Conservation (phyloP, 2,113 vertebrate species). For the Rostratula benghalensis region DNA sequence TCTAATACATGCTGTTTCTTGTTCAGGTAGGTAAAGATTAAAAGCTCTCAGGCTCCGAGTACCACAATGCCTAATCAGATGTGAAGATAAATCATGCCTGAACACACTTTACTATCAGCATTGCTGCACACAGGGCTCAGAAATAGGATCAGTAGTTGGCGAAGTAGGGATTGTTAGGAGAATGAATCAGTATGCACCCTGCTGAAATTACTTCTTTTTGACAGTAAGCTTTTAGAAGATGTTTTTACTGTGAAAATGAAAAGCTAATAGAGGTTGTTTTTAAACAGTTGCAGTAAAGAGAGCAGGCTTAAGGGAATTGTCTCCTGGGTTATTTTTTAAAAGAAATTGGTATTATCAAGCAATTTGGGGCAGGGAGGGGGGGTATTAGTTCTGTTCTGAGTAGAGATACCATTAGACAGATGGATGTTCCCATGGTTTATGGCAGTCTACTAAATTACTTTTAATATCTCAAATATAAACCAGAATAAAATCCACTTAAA, state of each 20-base stretch:
- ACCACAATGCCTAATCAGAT: background rate
- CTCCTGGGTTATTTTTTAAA: background rate
- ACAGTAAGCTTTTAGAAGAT: background rate
- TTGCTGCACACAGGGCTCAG: background rate
- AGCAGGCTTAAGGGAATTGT: background rate
- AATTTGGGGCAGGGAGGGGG: background rate
- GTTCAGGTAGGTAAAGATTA: background rate
- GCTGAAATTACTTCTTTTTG: background rate
- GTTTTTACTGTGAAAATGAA: background rate
- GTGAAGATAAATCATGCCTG: background rate
- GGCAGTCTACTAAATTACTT: background rate
- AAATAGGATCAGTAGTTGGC: background rate
- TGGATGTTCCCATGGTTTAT: background rate
- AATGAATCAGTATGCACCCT: background rate
- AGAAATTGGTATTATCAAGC: background rate
- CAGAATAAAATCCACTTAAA: background rate
- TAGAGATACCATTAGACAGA: background rate
- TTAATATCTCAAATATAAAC: slow-evolving; percentile 25
- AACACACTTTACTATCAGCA: background rate
- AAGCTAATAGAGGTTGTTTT: background rate
- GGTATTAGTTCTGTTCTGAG: background rate
- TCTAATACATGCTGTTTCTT: background rate
- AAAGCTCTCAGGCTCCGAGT: background rate
- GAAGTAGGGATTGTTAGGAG: background rate
- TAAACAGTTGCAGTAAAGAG: background rate